phyloP scores from a whole-genome alignment of 2,797 vertebrate genomes.

The Chaetophractus vellerosus region DNA sequence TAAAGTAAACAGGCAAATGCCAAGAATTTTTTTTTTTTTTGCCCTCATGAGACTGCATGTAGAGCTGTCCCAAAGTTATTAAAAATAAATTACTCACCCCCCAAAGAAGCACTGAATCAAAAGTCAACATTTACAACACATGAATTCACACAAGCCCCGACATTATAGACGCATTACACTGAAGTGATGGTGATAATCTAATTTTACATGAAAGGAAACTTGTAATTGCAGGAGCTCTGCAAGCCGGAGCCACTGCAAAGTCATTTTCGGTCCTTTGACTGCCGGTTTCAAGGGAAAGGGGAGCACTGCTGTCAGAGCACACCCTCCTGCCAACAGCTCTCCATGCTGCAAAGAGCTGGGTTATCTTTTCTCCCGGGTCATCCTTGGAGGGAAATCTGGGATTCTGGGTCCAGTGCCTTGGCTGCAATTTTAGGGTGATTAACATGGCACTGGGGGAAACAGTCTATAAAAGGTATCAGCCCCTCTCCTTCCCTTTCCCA shows the following conservation, averaged over 20 bases:
- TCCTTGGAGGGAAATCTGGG: neutral
- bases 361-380: neutral
- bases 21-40: conserved; percentile 15
- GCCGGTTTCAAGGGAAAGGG: neutral
- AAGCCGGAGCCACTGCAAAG: neutral
- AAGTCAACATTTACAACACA: conserved; percentile 48
- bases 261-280: neutral
- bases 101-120: conserved; percentile 41
- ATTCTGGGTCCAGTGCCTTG: neutral
- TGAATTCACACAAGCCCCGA: conserved; percentile 53
- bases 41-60: conserved; percentile 40
- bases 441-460: neutral
- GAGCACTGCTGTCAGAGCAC: neutral
- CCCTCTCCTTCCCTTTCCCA: neutral
- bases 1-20: neutral
- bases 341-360: neutral
- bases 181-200: neutral
- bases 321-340: neutral
- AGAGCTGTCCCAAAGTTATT: conserved; percentile 60
- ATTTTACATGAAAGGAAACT: neutral
- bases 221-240: neutral
- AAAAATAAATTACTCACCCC: conserved; percentile 36
- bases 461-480: neutral
- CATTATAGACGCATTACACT: neutral
- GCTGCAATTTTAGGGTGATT: neutral